Evolutionary conservation across 2,797 vertebrate genomes (phyloP), one percentile per base, ranked within the genome.

Genomic region (Sebastes alutus): DNA sequence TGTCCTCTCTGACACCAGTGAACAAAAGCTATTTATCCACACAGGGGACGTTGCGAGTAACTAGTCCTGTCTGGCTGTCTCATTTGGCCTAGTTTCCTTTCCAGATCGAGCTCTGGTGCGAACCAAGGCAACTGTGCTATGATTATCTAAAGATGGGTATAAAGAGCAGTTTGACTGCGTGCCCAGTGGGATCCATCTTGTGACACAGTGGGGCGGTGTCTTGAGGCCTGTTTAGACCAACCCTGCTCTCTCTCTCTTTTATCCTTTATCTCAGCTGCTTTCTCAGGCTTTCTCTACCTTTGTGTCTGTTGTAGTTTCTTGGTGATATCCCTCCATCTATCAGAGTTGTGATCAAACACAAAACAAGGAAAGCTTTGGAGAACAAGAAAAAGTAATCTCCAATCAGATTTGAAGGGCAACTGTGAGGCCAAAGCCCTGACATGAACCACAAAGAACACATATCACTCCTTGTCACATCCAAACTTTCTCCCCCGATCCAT

Each of bases 161-260:
- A 87, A 89, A 89, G 88, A 89, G 80, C 64, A 85, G 72, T 86
- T 90, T 85, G 82, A 89, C 87, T 70, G 77, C 2, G 38, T 23
- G 76, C 84, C 86, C 78, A 75, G 67, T 81, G 77, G 87, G 85
- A 91, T 88, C 82, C 77, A 83, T 91, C 91, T 92, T 92, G 84
- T 91, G 91, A 91, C 86, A 88, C 81, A 78, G 90, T 61, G 82
- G 87, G 89, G 91, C 23, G 79, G 80, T 54, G 79, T 88, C 88
- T 84, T 81, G 64, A 73, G 89, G 84, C 84, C 83, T 92, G 91
- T 92, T 91, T 86, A 69, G 86, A 93, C 92, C 89, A 87, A 91
- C 84, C 77, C 49, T 35, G 32, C 71, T 70, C 76, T 80, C 80
- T 82, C 65, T 76, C 80, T 52, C 0, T 52, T 10, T 81, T 68